phyloP scores from a whole-genome alignment of 1,140 invertebrate genomes.

The Aphaenogaster rudis region DNA sequence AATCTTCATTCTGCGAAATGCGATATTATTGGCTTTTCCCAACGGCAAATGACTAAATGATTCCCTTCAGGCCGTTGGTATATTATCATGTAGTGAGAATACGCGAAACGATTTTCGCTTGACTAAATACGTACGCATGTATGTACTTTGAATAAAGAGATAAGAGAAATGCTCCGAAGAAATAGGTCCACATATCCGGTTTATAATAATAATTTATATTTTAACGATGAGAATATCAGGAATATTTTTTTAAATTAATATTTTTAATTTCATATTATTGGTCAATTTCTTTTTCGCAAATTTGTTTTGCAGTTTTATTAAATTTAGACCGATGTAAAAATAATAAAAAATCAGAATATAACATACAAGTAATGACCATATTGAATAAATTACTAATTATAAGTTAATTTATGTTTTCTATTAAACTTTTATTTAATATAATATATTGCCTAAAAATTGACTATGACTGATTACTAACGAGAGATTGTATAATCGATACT shows the following conservation, averaged over 20 bases:
- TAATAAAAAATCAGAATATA: not conserved
- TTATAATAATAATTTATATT: not conserved
- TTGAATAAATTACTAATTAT: not conserved
- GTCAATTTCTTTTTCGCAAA: not conserved
- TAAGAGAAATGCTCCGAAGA: not conserved
- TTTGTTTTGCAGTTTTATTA: not conserved
- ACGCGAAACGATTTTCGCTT: not conserved
- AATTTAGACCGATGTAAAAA: not conserved
- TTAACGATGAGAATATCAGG: not conserved
- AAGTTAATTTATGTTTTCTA: not conserved
- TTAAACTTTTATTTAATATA: not conserved
- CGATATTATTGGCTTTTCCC: slow-evolving; percentile 29
- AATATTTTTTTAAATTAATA: not conserved
- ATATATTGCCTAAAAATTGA: not conserved
- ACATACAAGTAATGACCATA: not conserved
- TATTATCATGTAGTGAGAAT: not conserved
- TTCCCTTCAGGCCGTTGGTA: not conserved
- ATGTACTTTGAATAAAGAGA: not conserved
- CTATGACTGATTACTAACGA: not conserved
- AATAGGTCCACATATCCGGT: not conserved
- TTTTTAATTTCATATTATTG: not conserved
- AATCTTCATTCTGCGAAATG: slow-evolving; percentile 44
- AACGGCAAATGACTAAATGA: slow-evolving; percentile 20
- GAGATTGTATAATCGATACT: not conserved
- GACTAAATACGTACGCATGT: not conserved